A percentile compares a stretch with the other conserved stretches of the same genome.
phyloP scores from a whole-genome alignment of 2,113 vertebrate genomes.

The Sturnus vulgaris region DNA sequence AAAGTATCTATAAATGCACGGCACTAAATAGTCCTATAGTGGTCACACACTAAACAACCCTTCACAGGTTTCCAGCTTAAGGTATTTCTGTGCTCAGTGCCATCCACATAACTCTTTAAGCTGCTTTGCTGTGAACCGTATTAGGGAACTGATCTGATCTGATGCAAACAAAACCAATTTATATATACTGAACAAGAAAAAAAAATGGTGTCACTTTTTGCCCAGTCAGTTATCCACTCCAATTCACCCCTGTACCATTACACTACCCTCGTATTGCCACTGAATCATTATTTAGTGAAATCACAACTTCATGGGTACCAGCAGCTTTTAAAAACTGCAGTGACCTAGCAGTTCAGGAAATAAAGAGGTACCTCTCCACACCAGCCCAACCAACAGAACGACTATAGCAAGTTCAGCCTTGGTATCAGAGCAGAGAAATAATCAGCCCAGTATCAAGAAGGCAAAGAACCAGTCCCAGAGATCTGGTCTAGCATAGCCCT shows the following conservation, averaged over 20 bases:
- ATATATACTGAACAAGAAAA: not conserved
- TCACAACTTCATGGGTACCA: not conserved
- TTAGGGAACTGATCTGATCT: not conserved
- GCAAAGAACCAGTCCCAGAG: not conserved
- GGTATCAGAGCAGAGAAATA: not conserved
- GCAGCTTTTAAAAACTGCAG: not conserved
- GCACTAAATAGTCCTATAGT: not conserved
- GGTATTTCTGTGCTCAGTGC: not conserved
- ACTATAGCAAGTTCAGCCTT: not conserved
- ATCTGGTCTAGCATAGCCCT: not conserved
- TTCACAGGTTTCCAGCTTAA: not conserved
- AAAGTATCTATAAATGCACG: not conserved
- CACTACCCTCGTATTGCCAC: not conserved
- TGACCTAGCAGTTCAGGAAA: not conserved
- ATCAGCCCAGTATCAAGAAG: not conserved
- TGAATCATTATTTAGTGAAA: not conserved
- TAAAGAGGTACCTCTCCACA: not conserved
- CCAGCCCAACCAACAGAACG: not conserved
- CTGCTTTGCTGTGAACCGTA: not conserved
- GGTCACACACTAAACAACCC: not conserved
- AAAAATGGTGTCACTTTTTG: not conserved
- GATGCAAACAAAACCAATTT: not conserved
- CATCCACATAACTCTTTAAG: not conserved
- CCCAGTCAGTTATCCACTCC: not conserved
- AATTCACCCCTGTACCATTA: not conserved